A percentile compares a stretch with the other conserved stretches of the same genome.
Conservation (phyloP, 2,113 vertebrate species). For the Ctenodactylus gundi region DNA sequence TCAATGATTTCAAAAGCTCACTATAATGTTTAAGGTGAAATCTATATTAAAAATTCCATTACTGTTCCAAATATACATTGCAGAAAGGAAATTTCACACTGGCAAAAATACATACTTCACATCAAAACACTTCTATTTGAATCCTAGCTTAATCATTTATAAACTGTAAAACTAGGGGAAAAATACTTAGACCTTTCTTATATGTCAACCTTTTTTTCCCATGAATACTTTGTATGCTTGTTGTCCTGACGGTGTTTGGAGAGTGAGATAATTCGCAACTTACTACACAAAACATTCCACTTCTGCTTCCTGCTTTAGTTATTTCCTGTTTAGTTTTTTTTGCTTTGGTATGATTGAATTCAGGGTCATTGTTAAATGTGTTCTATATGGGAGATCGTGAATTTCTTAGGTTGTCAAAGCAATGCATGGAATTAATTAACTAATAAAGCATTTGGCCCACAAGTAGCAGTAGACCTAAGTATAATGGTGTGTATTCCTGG, state of each 20-base stretch:
- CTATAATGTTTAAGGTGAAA: neutral
- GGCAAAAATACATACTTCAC: conserved; percentile 20
- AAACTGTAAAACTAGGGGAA: neutral
- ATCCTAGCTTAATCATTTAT: neutral
- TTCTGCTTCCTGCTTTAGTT: neutral
- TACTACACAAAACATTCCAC: neutral
- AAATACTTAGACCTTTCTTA: neutral
- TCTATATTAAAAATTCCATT: conserved; percentile 1
- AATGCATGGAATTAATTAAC: neutral
- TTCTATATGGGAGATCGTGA: neutral
- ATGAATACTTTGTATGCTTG: neutral
- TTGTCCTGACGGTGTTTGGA: neutral
- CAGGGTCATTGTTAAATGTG: neutral
- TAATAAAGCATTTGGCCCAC: neutral
- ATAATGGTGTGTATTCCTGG: neutral
- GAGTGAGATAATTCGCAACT: neutral
- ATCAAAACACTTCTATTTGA: neutral
- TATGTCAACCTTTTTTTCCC: neutral
- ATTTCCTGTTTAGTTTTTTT: neutral
- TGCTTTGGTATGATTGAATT: conserved; percentile 23
- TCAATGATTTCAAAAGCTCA: neutral
- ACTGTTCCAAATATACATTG: conserved; percentile 8
- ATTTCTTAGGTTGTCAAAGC: neutral
- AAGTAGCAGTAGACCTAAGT: neutral
- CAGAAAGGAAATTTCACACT: neutral